Evolutionary conservation across 2,113 vertebrate genomes (phyloP), one percentile per base, ranked within the genome.

Genomic region (Phyllostomus hastatus): DNA sequence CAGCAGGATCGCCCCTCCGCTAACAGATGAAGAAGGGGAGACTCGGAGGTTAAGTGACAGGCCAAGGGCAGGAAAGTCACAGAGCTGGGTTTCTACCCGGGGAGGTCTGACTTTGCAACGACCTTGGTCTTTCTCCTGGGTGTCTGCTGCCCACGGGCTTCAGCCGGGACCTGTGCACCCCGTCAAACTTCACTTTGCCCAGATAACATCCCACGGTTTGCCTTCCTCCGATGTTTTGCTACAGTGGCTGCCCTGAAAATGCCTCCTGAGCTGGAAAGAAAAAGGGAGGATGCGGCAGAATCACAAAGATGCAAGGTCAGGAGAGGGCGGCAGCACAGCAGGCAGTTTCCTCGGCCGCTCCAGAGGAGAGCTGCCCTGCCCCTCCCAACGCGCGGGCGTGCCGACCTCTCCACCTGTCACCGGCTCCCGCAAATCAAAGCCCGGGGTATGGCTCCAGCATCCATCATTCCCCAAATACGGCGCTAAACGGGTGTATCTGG

Each of bases 381-480:
- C 43, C 54, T 66, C 73, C 26, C 19, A 33, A 11, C 17, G 14
- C 54, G 31, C 20, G 17, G 24, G 24, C 22, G 31, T 66, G 28
- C 19, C 61, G n/a, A n/a, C n/a, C 75, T 69, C 41, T 48, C 66
- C 28, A 31, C 24, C 64, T 33, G 26, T 24, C 46, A 38, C 76
- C 26, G 52, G 3, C 41, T 79, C 38, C 26, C 72, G 59, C 19
- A 61, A 81, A 69, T 48, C 22, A 12, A 79, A 84, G 50, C n/a
- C 33, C 10, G 50, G 50, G 75, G 76, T 3, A 6, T 4, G 57
- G 80, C 59, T 41, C 22, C 72, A 52, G 16, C 82, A 93, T 85
- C 81, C 38, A 41, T 96, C 54, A 35, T 35, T 88, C 64, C 59
- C 73, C 92, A 93, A 73, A 48, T 26, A 64, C 10, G 86, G 90